A percentile compares a stretch with the other conserved stretches of the same genome.
phyloP scores from a whole-genome alignment of 2,888 invertebrate species.

The Epistrophe eligans region DNA sequence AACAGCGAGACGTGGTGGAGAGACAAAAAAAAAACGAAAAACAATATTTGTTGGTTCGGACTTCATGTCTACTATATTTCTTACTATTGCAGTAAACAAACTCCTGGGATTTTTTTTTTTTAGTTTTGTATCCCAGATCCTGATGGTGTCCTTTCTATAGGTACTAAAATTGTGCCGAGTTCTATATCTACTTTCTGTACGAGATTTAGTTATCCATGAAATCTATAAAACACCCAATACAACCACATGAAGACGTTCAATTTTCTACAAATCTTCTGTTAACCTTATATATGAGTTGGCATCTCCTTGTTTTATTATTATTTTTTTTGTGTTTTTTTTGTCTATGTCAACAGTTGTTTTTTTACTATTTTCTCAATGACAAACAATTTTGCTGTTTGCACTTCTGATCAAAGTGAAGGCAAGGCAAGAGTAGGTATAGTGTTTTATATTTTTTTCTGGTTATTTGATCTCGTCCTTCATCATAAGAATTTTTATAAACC shows the following conservation, averaged over 20 bases:
- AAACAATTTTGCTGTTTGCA: conserved; percentile 60
- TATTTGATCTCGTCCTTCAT: neutral
- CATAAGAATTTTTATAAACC: neutral
- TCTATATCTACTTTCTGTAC: conserved; percentile 18
- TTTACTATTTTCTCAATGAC: conserved; percentile 40
- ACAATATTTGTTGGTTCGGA: conserved; percentile 50
- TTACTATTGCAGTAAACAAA: conserved; percentile 57
- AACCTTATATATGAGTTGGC: conserved; percentile 16
- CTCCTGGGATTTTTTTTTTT: conserved; percentile 14
- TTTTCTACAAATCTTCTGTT: conserved; percentile 50
- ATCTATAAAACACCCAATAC: conserved; percentile 55
- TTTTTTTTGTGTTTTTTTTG: neutral
- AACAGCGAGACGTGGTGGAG: neutral
- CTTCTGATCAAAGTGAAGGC: conserved; percentile 40
- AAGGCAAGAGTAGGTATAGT: no score
- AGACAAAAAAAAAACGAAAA: neutral
- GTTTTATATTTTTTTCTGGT: neutral
- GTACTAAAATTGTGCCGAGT: conserved; percentile 16
- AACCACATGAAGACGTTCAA: conserved; percentile 52
- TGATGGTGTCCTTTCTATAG: conserved; percentile 40
- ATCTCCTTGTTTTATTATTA: conserved; percentile 25
- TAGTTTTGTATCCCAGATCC: conserved; percentile 11
- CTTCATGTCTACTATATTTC: conserved; percentile 48
- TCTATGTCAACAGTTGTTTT: conserved; percentile 13
- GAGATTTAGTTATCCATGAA: conserved; percentile 45